phyloP scores from a whole-genome alignment of 2,888 invertebrate species.

The Rhorus exstirpatorius region DNA sequence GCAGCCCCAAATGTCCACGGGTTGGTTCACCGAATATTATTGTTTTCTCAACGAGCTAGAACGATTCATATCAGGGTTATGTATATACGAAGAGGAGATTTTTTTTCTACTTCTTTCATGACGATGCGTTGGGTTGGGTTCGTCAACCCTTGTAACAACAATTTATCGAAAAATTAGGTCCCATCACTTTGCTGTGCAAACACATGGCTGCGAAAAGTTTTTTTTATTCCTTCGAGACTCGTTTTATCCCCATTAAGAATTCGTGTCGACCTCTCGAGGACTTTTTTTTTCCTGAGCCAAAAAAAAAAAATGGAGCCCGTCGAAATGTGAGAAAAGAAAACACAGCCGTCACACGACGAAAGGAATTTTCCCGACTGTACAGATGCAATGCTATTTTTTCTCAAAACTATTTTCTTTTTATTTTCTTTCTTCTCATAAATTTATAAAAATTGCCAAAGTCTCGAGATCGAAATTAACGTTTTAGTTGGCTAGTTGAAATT shows the following conservation, averaged over 20 bases:
- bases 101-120: conserved; percentile 13
- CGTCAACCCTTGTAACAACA: conserved; percentile 49
- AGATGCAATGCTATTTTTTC: conserved; percentile 6
- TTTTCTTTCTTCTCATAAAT: not conserved
- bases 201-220: conserved; percentile 48
- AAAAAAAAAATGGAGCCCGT: conserved; percentile 32
- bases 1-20: not conserved
- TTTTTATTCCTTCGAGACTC: conserved; percentile 14
- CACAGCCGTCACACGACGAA: conserved; percentile 51
- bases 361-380: not conserved
- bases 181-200: conserved; percentile 62
- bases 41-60: conserved; percentile 59
- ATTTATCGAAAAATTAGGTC: conserved; percentile 55
- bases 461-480: no score
- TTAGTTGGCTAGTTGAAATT: no score
- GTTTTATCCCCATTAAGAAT: conserved; percentile 18
- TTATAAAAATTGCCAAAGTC: not conserved
- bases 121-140: conserved; percentile 12
- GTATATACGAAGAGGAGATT: not conserved
- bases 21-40: conserved; percentile 48
- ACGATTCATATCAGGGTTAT: not conserved
- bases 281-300: conserved; percentile 17
- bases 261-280: conserved; percentile 12
- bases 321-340: conserved; percentile 58
- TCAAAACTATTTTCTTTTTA: not conserved